Conservation (phyloP, 2,797 vertebrate species). For the Cryptoprocta ferox region DNA sequence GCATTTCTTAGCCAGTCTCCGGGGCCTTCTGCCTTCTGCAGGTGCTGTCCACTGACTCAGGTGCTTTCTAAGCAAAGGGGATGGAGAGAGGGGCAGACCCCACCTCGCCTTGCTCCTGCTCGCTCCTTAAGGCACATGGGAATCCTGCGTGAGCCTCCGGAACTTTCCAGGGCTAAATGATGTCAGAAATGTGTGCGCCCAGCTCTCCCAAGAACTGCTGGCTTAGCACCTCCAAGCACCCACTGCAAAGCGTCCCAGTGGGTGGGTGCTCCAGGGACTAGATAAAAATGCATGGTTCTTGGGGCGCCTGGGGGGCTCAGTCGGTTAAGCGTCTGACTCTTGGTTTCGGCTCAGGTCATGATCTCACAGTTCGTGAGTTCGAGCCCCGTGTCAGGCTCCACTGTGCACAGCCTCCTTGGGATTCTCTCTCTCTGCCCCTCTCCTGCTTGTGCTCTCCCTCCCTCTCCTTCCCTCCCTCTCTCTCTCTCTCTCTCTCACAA, state of each 20-base stretch:
- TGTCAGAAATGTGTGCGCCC: background rate
- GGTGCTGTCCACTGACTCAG: too few relatives aligned
- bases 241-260: background rate
- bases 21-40: background rate
- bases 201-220: background rate
- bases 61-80: background rate
- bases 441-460: too few relatives aligned
- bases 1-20: background rate
- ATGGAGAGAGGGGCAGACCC: background rate
- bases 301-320: too few relatives aligned
- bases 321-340: too few relatives aligned
- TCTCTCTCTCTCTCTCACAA: too few relatives aligned
- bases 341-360: too few relatives aligned
- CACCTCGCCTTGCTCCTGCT: background rate
- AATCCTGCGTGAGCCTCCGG: background rate
- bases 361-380: too few relatives aligned
- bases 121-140: background rate
- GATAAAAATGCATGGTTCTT: background rate
- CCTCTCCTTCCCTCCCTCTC: too few relatives aligned
- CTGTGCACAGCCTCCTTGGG: too few relatives aligned
- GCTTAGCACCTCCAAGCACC: background rate
- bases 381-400: too few relatives aligned
- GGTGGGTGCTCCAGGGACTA: fast-evolving
- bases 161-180: background rate
- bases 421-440: too few relatives aligned